Conservation (phyloP, 1,140 invertebrate species). For the Phymastichus coffea region DNA sequence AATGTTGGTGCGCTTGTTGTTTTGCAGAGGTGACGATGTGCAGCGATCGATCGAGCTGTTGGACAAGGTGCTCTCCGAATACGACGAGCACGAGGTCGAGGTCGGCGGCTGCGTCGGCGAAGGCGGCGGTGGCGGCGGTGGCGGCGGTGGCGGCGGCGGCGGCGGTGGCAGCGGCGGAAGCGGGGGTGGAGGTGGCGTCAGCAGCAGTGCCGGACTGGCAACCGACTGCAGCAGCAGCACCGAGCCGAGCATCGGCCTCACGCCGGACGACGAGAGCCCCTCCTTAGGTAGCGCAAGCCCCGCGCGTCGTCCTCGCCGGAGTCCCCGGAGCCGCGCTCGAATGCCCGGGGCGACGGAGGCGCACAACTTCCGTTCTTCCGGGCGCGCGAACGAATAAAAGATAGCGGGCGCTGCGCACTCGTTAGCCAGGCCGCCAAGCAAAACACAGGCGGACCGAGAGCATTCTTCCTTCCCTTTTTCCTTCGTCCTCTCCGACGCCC, state of each 20-base stretch:
- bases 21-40: conserved; percentile 74
- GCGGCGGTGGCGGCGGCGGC: conserved; percentile 43
- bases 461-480: too few species aligned
- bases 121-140: conserved; percentile 33
- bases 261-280: conserved; percentile 70
- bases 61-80: conserved; percentile 84
- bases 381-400: conserved; percentile 37
- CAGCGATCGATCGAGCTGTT: conserved; percentile 80
- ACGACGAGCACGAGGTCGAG: conserved; percentile 73
- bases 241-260: conserved; percentile 55
- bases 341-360: too few species aligned
- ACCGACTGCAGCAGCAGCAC: conserved; percentile 57
- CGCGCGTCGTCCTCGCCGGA: background rate
- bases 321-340: conserved; percentile 20
- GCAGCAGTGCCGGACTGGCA: conserved; percentile 16
- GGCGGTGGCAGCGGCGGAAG: conserved; percentile 42
- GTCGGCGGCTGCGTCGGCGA: conserved; percentile 36
- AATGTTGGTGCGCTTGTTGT: conserved; percentile 44
- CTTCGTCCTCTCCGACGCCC: too few species aligned
- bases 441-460: too few species aligned
- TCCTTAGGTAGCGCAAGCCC: conserved; percentile 57
- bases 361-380: conserved; percentile 30
- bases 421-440: too few species aligned
- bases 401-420: conserved; percentile 29
- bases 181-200: conserved; percentile 32